Evolutionary conservation across 2,888 invertebrate genomes (phyloP).

Genomic region (Sminthurides aquaticus): DNA sequence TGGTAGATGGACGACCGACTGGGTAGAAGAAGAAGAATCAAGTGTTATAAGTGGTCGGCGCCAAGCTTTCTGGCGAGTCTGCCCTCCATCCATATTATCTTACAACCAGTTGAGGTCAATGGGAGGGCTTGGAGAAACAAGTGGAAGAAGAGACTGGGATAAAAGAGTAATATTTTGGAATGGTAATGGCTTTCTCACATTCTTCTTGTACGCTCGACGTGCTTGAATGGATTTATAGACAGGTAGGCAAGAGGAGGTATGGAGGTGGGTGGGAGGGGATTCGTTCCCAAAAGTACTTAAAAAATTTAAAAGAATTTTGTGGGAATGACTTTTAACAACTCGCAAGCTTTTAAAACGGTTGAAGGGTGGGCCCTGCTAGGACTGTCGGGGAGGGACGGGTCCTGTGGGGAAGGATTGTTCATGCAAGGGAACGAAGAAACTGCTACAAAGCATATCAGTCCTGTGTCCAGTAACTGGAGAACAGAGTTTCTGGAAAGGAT

Average conservation of each 20-base stretch:
- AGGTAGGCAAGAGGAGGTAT: no score
- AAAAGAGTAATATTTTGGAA: not conserved
- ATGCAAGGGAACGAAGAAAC: no score
- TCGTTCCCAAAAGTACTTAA: no score
- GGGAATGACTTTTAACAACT: no score
- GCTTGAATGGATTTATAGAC: not conserved
- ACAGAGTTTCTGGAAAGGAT: no score
- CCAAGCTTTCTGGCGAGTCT: slow-evolving; percentile 37
- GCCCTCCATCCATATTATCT: not conserved
- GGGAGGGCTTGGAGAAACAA: slow-evolving; percentile 22
- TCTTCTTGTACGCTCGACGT: not conserved
- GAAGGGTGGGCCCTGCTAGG: no score
- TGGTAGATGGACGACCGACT: not conserved
- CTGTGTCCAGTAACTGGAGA: no score
- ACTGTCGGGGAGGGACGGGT: no score
- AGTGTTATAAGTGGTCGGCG: slow-evolving; percentile 37
- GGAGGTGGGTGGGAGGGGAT: no score
- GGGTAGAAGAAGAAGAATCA: not conserved
- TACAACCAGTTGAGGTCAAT: slow-evolving; percentile 28
- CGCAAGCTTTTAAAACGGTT: no score
- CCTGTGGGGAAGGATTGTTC: no score
- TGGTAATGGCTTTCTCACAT: not conserved
- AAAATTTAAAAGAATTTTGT: not conserved
- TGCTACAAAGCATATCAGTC: no score
- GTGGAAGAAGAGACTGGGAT: not conserved